Base-by-base conservation (phyloP, 2,113 vertebrate species). In the Indicator indicator region DNA sequence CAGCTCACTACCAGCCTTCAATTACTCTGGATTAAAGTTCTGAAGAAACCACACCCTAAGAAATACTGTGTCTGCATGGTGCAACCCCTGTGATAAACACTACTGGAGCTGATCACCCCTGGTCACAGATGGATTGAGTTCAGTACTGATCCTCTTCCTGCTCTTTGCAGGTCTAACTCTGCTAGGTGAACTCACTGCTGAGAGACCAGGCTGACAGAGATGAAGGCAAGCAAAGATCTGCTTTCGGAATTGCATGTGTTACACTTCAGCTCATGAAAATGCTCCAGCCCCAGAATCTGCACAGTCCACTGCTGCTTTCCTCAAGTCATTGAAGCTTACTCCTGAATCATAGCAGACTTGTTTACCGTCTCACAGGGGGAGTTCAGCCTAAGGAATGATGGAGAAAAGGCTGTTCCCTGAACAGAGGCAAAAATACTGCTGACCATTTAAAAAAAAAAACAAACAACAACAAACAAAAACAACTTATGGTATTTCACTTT, bases 41-140 rank as follows among this genome's bases (percentile, higher is more conserved):
- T 54, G 32, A 69, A 93, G 56, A 81, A 90, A 75, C 88, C 94
- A 95, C 95, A 89, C 91, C 92, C 86, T 63, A 70, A 33, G 32
- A 89, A 94, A 74, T 8, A 60, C 4, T 63, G 46, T 33, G 28
- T 40, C 58, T 69, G 56, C 58, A 46, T 65, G 58, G 86, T 73
- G 92, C 67, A 94, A 92, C 1, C 2, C 70, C 46, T 36, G 42
- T 67, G 84, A 90, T 64, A 56, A 95, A 82, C 56, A 56, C 63
- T 26, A 60, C 46, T 33, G 67, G 36, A 55, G n/a, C 18, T 17
- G 63, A 91, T 85, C 16, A 1, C 1, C 2, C 46, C 64, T 69
- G 48, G 67, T 36, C 55, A 58, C 24, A 44, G 48, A 67, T 0
- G 3, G 76, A 42, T 2, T 44, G 12, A 86, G 67, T 50, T 63